Conservation (phyloP, 2,797 vertebrate species). For the Sebastiscus tertius region DNA sequence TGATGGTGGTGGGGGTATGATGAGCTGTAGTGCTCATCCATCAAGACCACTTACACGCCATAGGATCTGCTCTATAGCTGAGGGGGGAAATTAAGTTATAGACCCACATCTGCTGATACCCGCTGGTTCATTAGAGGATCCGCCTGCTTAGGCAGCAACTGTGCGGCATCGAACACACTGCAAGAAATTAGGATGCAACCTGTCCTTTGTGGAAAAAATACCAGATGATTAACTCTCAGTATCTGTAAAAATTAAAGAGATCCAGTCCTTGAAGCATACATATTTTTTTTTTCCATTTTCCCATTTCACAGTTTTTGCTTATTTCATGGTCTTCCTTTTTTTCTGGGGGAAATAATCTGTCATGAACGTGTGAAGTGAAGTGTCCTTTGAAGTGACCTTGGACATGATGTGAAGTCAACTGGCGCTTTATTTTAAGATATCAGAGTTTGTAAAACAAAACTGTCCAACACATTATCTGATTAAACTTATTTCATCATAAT, state of each 20-base stretch:
- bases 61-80: constrained; percentile 85
- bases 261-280: background rate
- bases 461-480: background rate
- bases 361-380: background rate
- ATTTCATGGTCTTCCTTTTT: background rate
- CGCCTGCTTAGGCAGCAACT: constrained; percentile 76
- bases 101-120: constrained; percentile 85
- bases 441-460: background rate
- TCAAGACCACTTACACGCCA: constrained; percentile 86
- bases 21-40: constrained; percentile 82
- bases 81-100: constrained; percentile 83
- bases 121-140: constrained; percentile 83
- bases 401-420: background rate
- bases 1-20: constrained; percentile 65
- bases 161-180: constrained; percentile 51
- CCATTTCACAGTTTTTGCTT: background rate
- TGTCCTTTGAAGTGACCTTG: background rate
- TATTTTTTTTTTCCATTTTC: too few relatives aligned
- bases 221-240: background rate
- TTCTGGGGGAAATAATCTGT: background rate
- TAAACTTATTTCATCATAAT: background rate
- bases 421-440: background rate
- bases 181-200: constrained; percentile 35
- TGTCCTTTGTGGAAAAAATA: background rate
- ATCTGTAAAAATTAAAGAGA: background rate